phyloP scores from a whole-genome alignment of 2,113 vertebrate genomes.

The Setophaga kirtlandii region DNA sequence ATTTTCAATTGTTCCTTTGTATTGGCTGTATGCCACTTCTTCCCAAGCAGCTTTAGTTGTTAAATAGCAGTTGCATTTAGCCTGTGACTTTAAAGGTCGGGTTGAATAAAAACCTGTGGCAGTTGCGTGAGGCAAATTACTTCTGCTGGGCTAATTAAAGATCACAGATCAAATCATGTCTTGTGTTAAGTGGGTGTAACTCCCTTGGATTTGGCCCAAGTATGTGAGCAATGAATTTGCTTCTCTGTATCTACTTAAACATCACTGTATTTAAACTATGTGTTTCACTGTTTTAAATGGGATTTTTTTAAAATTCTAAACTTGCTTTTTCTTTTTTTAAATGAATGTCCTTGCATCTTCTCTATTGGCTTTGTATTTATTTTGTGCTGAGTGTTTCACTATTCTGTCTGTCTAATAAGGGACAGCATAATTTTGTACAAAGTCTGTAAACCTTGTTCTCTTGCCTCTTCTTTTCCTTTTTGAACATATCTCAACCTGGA shows the following conservation, averaged over 20 bases:
- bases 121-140: not conserved
- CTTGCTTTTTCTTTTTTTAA: not conserved
- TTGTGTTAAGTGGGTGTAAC: not conserved
- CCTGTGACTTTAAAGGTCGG: not conserved
- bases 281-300: not conserved
- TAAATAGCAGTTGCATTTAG: not conserved
- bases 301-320: not conserved
- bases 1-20: not conserved
- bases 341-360: not conserved
- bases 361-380: not conserved
- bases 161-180: not conserved
- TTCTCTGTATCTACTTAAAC: not conserved
- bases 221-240: not conserved
- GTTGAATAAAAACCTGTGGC: not conserved
- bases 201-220: not conserved
- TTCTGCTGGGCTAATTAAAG: constrained; percentile 6
- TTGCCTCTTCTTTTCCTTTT: not conserved
- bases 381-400: not conserved
- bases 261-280: not conserved
- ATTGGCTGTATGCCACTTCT: constrained; percentile 4
- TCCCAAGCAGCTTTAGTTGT: not conserved
- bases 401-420: not conserved
- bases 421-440: not conserved
- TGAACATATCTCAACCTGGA: not conserved
- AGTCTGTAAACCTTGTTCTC: not conserved